Base-by-base conservation (phyloP, 2,888 invertebrate genomes). In the Antheraea assamensis region DNA sequence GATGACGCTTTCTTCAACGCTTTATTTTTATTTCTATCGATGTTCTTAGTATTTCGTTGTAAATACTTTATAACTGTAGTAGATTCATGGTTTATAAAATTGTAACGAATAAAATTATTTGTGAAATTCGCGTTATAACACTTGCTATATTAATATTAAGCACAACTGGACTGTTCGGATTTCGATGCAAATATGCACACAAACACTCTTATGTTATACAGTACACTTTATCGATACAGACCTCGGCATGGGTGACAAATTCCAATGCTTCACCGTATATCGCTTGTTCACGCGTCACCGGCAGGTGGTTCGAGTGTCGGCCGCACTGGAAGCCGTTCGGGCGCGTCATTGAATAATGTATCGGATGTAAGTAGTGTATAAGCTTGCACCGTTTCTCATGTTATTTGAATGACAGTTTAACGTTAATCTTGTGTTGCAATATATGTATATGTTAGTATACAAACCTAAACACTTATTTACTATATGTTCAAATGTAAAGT, bases 331-430 rank as follows among this genome's bases (percentile, higher is more conserved):
- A 80, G 79, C 81, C 76, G 81, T 80, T 80, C 77, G 83, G 82
- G 83, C 81, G 81, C 86, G 83, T 86, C 88, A 85, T 88, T 91
- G 90, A 89, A 91, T 91, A 85, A 91, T 90, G 87, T 81, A 89
- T 87, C 42, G 61, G 70, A 31, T 61, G 73, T 71, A 71, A 71
- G 73, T 64, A 74, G 31, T 15, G 17, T 47, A 52, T n/a, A 61
- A 66, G 68, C 55, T 35, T 52, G 55, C 24, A 64, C 27, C 61
- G 30, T 64, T 64, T 64, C 30, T 64, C 61, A 64, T 64, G 61
- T 64, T 64, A 64, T 64, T 27, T 30, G 30, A 64, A 19, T 64
- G 61, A 64, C 61, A 64, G 61, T 64, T 17, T 27, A 64, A 17
- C 61, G 61, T 64, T 64, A 64, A 30, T 30, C 61, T 64, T 30